Percentiles rank a stretch among this genome's conserved stretches.
These are phyloP conservation scores for Gymnopithys bicolor DNA, from an alignment of 2,797 vertebrate species.

Conservation along the genomic window DNA sequence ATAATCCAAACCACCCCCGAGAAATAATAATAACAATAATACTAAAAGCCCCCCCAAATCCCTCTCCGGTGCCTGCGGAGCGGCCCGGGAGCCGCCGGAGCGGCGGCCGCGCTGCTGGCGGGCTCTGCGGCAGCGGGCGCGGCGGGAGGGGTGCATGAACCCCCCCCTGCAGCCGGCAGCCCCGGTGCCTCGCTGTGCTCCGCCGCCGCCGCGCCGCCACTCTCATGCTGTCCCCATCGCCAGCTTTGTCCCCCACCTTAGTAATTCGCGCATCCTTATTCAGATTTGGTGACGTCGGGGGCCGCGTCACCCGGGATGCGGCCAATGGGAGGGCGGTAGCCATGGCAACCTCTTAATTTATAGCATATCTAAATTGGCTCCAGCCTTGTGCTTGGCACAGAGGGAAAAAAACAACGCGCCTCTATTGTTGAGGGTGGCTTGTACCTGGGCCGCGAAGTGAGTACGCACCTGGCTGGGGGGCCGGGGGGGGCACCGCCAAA, in stretches of 20 bases:
- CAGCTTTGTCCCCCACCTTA: conserved; percentile 88
- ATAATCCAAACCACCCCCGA: background rate
- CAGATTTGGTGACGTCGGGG: conserved; percentile 90
- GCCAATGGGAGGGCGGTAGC: conserved; percentile 88
- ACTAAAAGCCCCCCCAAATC: accelerated
- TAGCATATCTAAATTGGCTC: conserved; percentile 87
- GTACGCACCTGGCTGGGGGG: conserved; percentile 67
- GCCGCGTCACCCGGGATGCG: conserved; percentile 77
- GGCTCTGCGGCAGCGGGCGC: conserved; percentile 36
- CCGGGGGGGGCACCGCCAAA: background rate
- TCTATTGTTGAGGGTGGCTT: conserved; percentile 78
- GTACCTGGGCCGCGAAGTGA: conserved; percentile 77
- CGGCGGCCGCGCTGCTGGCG: background rate
- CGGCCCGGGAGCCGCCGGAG: background rate
- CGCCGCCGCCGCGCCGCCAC: conserved; percentile 76
- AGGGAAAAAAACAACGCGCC: conserved; percentile 80
- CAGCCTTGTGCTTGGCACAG: conserved; percentile 78
- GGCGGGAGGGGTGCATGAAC: conserved; percentile 58
- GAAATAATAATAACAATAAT: background rate
- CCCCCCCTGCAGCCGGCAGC: conserved; percentile 40
- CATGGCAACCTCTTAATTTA: conserved; percentile 92
- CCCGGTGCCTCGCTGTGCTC: conserved; percentile 49
- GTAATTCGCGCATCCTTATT: conserved; percentile 92
- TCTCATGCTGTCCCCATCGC: conserved; percentile 87
- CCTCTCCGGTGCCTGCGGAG: background rate